Conservation (phyloP, 2,888 invertebrate genomes). For the Xanthia togata region DNA sequence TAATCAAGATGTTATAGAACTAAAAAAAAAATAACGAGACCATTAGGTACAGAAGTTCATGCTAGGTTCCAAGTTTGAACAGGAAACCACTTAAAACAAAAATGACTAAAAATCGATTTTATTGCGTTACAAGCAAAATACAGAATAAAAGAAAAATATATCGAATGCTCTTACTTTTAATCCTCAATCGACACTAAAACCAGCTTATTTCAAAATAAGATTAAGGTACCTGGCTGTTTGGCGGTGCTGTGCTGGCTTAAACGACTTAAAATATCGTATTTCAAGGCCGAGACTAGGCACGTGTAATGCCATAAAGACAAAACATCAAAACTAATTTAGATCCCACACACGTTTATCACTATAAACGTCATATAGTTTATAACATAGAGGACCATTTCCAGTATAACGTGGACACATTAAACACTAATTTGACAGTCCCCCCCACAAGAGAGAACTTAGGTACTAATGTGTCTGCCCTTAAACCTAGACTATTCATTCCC, state of each 20-base stretch:
- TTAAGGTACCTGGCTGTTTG: background rate
- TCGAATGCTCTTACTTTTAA: background rate
- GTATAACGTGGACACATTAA: constrained; percentile 16
- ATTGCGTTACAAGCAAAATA: background rate
- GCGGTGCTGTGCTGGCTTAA: background rate
- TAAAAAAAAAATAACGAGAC: too few relatives aligned
- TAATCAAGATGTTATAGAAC: too few relatives aligned
- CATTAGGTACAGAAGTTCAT: background rate
- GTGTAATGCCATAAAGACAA: background rate
- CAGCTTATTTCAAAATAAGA: background rate
- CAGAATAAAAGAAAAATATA: background rate
- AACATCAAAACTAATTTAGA: background rate
- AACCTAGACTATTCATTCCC: constrained; percentile 7
- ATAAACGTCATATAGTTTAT: background rate
- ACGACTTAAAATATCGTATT: constrained; percentile 9
- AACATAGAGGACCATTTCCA: constrained; percentile 1
- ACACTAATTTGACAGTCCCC: constrained; percentile 36
- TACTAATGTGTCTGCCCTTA: constrained; percentile 31
- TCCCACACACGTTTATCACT: background rate
- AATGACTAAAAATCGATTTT: background rate
- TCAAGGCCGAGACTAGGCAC: background rate
- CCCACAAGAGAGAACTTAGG: constrained; percentile 33
- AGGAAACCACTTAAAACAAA: too few relatives aligned
- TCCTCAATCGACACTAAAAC: background rate
- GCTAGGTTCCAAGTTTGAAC: background rate